Conservation (phyloP, 2,797 vertebrate genomes). For the Choloepus didactylus region DNA sequence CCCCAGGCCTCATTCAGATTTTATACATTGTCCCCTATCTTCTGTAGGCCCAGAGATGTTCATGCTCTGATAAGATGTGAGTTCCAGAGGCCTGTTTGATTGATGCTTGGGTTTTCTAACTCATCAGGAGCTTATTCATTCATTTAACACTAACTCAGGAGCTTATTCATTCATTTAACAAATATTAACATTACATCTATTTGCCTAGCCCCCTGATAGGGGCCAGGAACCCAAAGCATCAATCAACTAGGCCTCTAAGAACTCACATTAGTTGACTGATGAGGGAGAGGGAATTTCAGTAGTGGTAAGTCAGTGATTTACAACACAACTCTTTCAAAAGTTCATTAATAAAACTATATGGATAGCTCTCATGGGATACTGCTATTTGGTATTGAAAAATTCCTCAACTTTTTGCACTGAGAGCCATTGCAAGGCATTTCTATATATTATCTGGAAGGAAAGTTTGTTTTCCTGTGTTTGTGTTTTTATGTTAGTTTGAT, state of each 20-base stretch:
- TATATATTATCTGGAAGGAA: neutral
- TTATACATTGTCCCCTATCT: neutral
- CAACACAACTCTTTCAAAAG: neutral
- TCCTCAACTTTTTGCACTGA: neutral
- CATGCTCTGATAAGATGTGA: no score
- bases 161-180: constrained; percentile 6
- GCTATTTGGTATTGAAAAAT: neutral
- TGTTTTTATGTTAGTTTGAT: neutral
- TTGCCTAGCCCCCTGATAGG: neutral
- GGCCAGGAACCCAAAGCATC: neutral
- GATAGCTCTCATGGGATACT: neutral
- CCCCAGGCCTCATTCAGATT: neutral
- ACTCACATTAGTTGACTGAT: neutral
- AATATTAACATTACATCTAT: neutral
- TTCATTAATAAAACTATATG: neutral
- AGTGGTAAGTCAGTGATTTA: neutral
- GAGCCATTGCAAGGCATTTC: constrained; percentile 12
- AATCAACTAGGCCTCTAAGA: neutral
- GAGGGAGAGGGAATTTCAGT: neutral
- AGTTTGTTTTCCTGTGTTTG: neutral
- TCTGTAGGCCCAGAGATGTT: constrained; percentile 19
- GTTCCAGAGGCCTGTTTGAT: no score
- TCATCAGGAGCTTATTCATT: neutral
- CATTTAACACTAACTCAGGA: neutral
- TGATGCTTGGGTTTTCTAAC: neutral